phyloP scores from a whole-genome alignment of 2,888 invertebrate genomes.

The Idaea straminata region DNA sequence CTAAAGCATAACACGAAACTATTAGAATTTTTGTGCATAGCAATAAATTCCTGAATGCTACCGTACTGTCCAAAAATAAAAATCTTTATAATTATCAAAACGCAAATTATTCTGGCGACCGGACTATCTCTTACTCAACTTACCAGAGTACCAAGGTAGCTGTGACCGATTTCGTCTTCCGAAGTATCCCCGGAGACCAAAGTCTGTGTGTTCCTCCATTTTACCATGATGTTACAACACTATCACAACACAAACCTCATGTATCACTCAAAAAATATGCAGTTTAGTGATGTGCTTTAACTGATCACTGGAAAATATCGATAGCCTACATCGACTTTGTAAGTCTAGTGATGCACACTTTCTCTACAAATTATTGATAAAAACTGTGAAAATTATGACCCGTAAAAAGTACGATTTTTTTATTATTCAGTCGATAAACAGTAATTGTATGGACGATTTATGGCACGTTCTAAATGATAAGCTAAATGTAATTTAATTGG shows the following conservation, averaged over 20 bases:
- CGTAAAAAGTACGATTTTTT: not conserved
- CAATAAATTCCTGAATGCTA: no score
- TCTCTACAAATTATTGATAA: not conserved
- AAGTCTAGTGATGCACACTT: not conserved
- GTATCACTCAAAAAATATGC: constrained; percentile 13
- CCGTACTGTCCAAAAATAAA: no score
- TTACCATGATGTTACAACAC: constrained; percentile 42
- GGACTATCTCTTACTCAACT: constrained; percentile 34
- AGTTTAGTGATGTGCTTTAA: constrained; percentile 14
- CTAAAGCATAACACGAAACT: no score
- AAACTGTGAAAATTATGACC: not conserved
- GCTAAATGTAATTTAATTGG: not conserved
- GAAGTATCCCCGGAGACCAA: constrained; percentile 72
- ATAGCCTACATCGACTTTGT: not conserved
- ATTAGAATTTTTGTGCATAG: no score
- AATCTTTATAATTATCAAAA: no score
- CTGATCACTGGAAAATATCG: constrained; percentile 2
- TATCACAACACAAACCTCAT: constrained; percentile 13
- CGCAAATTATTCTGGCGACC: not conserved
- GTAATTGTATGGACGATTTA: not conserved
- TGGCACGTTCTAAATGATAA: not conserved
- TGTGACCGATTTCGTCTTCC: constrained; percentile 73
- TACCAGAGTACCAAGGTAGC: constrained; percentile 72
- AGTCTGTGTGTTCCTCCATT: constrained; percentile 55
- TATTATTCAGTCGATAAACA: no score